Conservation (phyloP, 1,140 invertebrate genomes). For the Coelopa frigida region DNA sequence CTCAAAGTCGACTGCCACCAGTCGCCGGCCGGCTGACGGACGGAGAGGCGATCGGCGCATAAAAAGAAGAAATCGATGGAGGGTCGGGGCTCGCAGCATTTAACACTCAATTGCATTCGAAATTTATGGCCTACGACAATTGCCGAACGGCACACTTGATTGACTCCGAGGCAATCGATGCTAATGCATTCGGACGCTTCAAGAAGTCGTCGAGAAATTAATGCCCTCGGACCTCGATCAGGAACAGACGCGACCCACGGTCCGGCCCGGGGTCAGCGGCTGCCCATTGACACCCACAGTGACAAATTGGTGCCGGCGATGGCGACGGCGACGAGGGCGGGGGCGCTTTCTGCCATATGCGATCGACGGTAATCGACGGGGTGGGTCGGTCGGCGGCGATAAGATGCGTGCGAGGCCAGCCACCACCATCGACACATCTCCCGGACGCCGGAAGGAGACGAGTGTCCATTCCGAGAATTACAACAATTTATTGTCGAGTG, state of each 20-base stretch:
- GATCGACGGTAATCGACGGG: too few species aligned
- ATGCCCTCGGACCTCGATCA: constrained; percentile 11
- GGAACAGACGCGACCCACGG: too few species aligned
- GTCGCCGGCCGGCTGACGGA: not conserved
- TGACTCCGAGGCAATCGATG: too few species aligned
- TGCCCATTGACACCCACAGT: too few species aligned
- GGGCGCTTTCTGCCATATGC: too few species aligned
- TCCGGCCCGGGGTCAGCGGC: too few species aligned
- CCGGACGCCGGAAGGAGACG: too few species aligned
- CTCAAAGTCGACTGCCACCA: constrained; percentile 1
- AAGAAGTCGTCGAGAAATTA: not conserved
- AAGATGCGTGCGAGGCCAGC: too few species aligned
- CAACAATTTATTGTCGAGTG: too few species aligned
- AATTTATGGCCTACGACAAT: constrained; percentile 11
- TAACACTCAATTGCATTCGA: constrained; percentile 10
- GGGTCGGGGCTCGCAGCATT: constrained; percentile 3
- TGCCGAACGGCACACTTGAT: not conserved
- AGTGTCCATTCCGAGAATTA: too few species aligned
- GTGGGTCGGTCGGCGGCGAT: too few species aligned
- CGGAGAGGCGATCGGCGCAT: not conserved
- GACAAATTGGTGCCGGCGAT: constrained; percentile 11
- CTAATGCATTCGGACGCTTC: not conserved
- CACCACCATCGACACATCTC: too few species aligned
- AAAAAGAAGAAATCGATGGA: not conserved
- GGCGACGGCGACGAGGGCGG: not conserved